Evolutionary conservation across 2,888 invertebrate species (phyloP).

Genomic region (Ectropis crepuscularia): DNA sequence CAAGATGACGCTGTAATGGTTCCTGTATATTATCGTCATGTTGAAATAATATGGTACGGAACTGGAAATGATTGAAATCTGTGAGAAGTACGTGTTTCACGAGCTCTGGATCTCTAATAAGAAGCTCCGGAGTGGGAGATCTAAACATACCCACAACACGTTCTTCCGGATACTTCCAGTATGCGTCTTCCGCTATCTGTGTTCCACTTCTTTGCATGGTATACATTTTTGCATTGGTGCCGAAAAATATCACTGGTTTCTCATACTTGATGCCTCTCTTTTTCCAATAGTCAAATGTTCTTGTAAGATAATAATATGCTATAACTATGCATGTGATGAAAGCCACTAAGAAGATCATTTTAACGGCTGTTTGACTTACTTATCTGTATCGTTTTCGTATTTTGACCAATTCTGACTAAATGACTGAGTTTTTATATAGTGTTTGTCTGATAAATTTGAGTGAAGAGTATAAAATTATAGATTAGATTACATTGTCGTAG

Average conservation of each 20-base stretch:
- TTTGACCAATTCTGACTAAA: too few species aligned
- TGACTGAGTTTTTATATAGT: too few species aligned
- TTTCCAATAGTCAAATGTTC: slow-evolving; percentile 53
- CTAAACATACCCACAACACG: slow-evolving; percentile 63
- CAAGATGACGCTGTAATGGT: slow-evolving; percentile 55
- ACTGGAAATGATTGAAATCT: slow-evolving; percentile 56
- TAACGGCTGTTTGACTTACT: too few species aligned
- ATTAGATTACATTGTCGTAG: too few species aligned
- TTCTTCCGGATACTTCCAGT: slow-evolving; percentile 60
- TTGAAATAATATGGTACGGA: slow-evolving; percentile 5
- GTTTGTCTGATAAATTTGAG: too few species aligned
- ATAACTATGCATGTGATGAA: background rate
- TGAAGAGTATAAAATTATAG: too few species aligned
- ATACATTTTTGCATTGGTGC: slow-evolving; percentile 33
- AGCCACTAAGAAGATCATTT: too few species aligned
- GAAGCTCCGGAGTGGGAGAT: slow-evolving; percentile 57
- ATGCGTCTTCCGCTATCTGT: slow-evolving; percentile 49
- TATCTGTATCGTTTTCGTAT: too few species aligned
- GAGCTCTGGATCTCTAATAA: slow-evolving; percentile 63
- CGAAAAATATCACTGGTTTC: slow-evolving; percentile 57
- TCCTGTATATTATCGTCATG: slow-evolving; percentile 42
- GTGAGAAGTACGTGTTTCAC: slow-evolving; percentile 52
- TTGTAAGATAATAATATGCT: slow-evolving; percentile 14
- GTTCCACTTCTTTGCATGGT: slow-evolving; percentile 46
- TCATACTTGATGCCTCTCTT: slow-evolving; percentile 60